Base-by-base conservation (phyloP, 2,113 vertebrate genomes). In the Chlamydotis undulata region DNA sequence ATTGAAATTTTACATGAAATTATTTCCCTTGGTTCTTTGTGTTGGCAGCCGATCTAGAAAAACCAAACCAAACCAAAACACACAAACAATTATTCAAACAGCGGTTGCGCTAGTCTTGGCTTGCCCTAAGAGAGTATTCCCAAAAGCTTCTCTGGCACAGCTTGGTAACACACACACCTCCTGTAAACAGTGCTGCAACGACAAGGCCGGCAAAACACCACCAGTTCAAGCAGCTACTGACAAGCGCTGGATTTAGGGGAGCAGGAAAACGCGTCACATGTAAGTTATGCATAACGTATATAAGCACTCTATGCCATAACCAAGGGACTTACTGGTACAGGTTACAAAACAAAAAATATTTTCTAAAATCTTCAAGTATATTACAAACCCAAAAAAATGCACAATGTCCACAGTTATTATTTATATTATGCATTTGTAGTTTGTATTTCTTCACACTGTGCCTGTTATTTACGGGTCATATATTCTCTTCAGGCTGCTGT, bases 81-180 rank as follows among this genome's bases (percentile, higher is more conserved):
- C 79, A 77, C 76, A 64, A 73, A 94, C 73, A 89, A 93, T 87
- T 89, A 77, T 57, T 90, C 47, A 28, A 73, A 14, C 25, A 69
- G 83, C 11, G 37, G 67, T 4, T 89, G 73, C 3, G 5, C 73
- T 64, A 14, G 26, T 74, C 76, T 56, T 89, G 90, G 92, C 75
- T 90, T 90, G 84, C 70, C 52, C 55, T 26, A 4, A 3, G 12
- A 93, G 63, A 91, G n/a, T 11, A 59, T 86, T 95, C 88, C 93
- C 95, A 81, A 84, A 78, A 94, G 71, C 21, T 89, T 10, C 67
- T 39, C 67, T 89, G 93, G 88, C 87, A 91, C 57, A 76, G n/a
- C 35, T 13, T 22, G 39, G 37, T n/a, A 43, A 49, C 35, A 65
- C 16, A 5, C 50, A 71, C 71, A 81, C 68, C 64, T 90, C 70